Percentiles rank a stretch among this genome's conserved stretches.
Evolutionary conservation across 2,797 vertebrate species (phyloP).

Genomic region (Tapirus indicus): DNA sequence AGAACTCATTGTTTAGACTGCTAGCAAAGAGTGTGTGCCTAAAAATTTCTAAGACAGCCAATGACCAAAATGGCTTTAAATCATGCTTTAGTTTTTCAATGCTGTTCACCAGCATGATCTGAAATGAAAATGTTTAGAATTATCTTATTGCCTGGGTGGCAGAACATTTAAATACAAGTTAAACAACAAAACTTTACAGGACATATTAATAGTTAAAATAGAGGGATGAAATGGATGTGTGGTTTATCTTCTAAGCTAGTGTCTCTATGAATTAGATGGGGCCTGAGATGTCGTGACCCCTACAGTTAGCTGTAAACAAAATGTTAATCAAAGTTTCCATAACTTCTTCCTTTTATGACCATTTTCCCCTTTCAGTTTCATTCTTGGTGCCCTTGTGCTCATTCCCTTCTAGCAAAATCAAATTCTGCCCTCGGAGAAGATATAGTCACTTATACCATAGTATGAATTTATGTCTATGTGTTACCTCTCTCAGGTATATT

Average conservation of each 20-base stretch:
- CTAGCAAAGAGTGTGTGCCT: not conserved
- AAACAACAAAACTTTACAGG: not conserved
- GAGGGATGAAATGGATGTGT: not conserved
- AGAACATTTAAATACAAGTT: conserved; percentile 39
- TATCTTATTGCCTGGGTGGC: not conserved
- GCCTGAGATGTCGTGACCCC: not conserved
- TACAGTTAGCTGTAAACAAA: not conserved
- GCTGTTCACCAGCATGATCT: not conserved
- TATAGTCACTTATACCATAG: not conserved
- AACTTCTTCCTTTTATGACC: not conserved
- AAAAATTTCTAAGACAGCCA: not conserved
- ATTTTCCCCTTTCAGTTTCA: not conserved
- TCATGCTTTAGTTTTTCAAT: not conserved
- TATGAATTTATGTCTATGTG: not conserved
- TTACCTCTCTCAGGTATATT: not conserved
- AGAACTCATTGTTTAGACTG: conserved; percentile 12
- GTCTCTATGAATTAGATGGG: not conserved
- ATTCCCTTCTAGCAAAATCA: not conserved
- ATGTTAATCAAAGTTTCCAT: not conserved
- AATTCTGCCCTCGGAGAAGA: not conserved
- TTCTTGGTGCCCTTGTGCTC: not conserved
- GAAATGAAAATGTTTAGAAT: conserved; percentile 7
- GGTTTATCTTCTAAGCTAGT: not conserved
- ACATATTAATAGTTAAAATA: not conserved
- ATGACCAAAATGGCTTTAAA: not conserved